A percentile compares a stretch with the other conserved stretches of the same genome.
Evolutionary conservation across 2,888 invertebrate genomes (phyloP).

Genomic region (Synergus itoensis): DNA sequence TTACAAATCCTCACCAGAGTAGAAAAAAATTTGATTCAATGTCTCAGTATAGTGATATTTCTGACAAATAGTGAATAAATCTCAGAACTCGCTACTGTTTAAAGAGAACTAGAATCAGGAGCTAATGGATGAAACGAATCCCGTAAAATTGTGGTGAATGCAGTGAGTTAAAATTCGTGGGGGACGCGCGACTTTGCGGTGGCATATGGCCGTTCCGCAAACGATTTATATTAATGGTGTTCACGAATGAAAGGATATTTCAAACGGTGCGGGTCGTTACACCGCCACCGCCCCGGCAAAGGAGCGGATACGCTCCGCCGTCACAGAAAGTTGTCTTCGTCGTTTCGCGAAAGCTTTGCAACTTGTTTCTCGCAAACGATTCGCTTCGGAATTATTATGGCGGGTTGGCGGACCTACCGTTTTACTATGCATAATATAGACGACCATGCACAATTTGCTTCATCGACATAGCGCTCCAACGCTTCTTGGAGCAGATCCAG

Average conservation of each 20-base stretch:
- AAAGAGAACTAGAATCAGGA: neutral
- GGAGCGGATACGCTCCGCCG: neutral
- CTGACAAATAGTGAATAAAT: neutral
- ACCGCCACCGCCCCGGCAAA: neutral
- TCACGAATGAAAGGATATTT: neutral
- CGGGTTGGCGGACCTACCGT: neutral
- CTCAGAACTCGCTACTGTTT: neutral
- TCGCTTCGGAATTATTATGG: neutral
- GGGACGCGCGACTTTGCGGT: neutral
- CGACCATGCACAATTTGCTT: constrained; percentile 65
- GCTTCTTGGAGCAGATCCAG: constrained; percentile 67
- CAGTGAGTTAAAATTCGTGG: neutral
- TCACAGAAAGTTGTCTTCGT: neutral
- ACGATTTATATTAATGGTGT: neutral
- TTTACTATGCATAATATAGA: constrained; percentile 13
- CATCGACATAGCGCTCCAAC: constrained; percentile 69
- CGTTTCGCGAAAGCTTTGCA: neutral
- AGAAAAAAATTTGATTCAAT: too few relatives aligned
- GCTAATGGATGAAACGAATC: neutral
- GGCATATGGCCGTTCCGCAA: neutral
- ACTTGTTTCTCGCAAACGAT: neutral
- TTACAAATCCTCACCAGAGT: too few relatives aligned
- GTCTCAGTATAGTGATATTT: neutral
- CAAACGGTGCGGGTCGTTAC: neutral
- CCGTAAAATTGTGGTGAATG: neutral